Conservation (phyloP, 2,797 vertebrate genomes). For the Anabas testudineus region DNA sequence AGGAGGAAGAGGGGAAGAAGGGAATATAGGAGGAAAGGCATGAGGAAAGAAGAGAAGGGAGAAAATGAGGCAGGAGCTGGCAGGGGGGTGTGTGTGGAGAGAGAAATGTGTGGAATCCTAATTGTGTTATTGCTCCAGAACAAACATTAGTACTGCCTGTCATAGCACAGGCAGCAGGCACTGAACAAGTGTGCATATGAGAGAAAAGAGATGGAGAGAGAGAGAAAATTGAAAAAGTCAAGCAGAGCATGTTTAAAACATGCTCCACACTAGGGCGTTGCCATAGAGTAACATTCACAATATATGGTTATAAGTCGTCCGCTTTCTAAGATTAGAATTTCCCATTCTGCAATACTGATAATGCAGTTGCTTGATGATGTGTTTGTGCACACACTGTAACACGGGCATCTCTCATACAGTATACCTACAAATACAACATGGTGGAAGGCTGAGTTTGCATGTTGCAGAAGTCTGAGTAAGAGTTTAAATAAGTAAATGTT, state of each 20-base stretch:
- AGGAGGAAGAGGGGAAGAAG: background rate
- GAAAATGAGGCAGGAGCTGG: slow-evolving; percentile 1
- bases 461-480: no score
- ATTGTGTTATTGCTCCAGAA: slow-evolving; percentile 82
- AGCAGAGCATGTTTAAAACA: slow-evolving; percentile 45
- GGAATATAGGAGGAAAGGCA: background rate
- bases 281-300: no score
- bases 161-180: slow-evolving; percentile 72
- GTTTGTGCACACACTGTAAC: no score
- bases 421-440: no score
- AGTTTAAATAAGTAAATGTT: no score
- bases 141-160: slow-evolving; percentile 81
- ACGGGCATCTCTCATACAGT: no score
- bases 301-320: no score
- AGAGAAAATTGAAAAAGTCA: slow-evolving; percentile 62
- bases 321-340: no score
- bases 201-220: slow-evolving; percentile 10
- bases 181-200: slow-evolving; percentile 11
- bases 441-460: no score
- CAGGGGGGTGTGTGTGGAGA: slow-evolving; percentile 49
- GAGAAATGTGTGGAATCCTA: slow-evolving; percentile 80
- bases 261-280: no score
- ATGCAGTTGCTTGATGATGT: no score
- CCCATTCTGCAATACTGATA: no score
- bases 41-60: background rate